A percentile compares a stretch with the other conserved stretches of the same genome.
Conservation (phyloP, 2,113 vertebrate species). For the Fulmarus glacialis region DNA sequence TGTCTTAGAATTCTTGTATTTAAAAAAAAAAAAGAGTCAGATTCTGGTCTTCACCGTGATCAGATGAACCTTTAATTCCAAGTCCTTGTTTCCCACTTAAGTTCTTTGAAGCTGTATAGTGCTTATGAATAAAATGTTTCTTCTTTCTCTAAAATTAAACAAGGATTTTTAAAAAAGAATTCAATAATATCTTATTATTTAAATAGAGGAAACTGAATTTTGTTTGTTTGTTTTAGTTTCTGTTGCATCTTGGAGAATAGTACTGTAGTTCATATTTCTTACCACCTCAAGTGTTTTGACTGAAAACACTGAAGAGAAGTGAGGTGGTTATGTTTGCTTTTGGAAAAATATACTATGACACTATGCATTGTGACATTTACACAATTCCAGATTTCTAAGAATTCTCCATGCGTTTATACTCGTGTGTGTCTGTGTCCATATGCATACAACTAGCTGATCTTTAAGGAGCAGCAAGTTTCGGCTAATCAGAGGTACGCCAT, state of each 20-base stretch:
- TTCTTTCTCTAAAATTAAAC: neutral
- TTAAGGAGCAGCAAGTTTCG: neutral
- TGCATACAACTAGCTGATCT: neutral
- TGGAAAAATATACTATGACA: neutral
- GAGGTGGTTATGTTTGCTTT: neutral
- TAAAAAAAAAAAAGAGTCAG: neutral
- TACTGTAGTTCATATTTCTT: neutral
- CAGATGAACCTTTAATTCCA: neutral
- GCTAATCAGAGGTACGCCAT: neutral
- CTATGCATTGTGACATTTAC: neutral
- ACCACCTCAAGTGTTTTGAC: neutral
- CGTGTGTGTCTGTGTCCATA: fast-evolving
- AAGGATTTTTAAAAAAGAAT: neutral
- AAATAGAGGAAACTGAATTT: neutral
- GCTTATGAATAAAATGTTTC: neutral
- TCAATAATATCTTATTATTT: neutral
- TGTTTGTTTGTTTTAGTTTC: neutral
- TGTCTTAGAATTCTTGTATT: neutral
- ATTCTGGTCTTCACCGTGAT: neutral
- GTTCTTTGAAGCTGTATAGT: neutral
- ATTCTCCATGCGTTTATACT: neutral
- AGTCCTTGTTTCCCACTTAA: neutral
- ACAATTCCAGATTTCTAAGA: neutral
- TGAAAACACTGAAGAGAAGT: neutral
- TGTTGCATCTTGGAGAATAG: neutral